phyloP scores from a whole-genome alignment of 2,888 invertebrate genomes.

The Bibio marci region DNA sequence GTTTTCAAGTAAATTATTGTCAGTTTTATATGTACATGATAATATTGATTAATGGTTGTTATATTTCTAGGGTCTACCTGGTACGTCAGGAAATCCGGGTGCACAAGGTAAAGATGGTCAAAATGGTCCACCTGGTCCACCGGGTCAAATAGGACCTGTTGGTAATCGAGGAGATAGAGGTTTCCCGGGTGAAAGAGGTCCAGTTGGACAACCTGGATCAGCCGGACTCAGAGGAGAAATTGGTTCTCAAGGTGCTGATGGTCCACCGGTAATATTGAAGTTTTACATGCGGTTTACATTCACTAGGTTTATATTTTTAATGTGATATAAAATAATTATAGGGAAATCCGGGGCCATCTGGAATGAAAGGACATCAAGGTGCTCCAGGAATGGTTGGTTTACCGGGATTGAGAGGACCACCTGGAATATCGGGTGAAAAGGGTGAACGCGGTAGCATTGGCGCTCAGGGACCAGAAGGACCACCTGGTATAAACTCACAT shows the following conservation, averaged over 20 bases:
- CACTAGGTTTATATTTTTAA: not conserved
- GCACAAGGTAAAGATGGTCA: constrained; percentile 68
- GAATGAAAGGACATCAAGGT: constrained; percentile 64
- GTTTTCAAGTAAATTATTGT: constrained; percentile 46
- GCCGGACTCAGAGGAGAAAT: constrained; percentile 30
- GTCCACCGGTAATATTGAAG: constrained; percentile 35
- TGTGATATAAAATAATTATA: constrained; percentile 7
- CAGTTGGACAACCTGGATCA: constrained; percentile 44
- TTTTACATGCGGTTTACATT: too few relatives aligned
- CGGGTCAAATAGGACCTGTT: constrained; percentile 48
- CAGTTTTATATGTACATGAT: not conserved
- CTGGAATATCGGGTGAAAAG: constrained; percentile 42
- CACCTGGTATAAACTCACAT: constrained; percentile 28
- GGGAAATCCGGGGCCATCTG: constrained; percentile 43
- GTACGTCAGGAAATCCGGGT: constrained; percentile 54
- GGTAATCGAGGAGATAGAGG: constrained; percentile 65
- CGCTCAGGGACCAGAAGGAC: constrained; percentile 57
- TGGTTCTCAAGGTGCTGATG: constrained; percentile 35
- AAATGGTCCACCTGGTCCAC: constrained; percentile 52
- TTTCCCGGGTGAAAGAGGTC: constrained; percentile 52
- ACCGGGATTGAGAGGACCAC: constrained; percentile 48
- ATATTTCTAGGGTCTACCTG: constrained; percentile 46
- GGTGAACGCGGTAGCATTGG: constrained; percentile 48
- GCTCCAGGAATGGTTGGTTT: constrained; percentile 65
- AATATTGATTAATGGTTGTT: too few relatives aligned